Evolutionary conservation across 2,113 vertebrate genomes (phyloP), one percentile per base, ranked within the genome.

Genomic region (Anser cygnoides): DNA sequence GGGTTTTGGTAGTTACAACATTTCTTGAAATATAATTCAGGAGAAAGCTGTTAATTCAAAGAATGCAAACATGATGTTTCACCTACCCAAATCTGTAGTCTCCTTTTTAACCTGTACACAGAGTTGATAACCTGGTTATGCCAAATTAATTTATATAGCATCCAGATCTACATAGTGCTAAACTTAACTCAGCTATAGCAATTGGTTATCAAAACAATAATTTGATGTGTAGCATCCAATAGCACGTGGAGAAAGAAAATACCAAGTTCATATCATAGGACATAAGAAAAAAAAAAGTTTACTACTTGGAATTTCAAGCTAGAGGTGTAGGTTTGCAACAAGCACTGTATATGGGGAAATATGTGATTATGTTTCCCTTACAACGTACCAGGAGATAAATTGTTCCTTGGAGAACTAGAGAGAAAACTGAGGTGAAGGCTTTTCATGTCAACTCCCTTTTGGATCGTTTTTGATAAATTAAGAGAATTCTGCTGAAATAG

Each of bases 381-480:
- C 15, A 89, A 52, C 10, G 52, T 44, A 20, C 18, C 41, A 12
- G 57, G 52, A 62, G 59, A 82, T 73, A 50, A 82, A 96, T 70
- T 76, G 65, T 79, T 89, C 91, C 77, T 85, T 37, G 65, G 86
- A 75, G 93, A 84, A 57, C 37, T 2, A 6, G 31, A 66, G 39
- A 43, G 80, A 75, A 73, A 88, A 78, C n/a, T 44, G 77, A 63
- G 52, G 37, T 83, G 87, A 83, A 49, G 61, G 66, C 79, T 92
- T 93, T 85, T 81, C 39, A 63, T 65, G 87, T 95, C 89, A 91
- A 2, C 43, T 95, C 87, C 71, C 71, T 90, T 84, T 90, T 93
- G 63, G 44, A 71, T 90, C 10, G 43, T 49, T 91, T 86, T 66
- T 92, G 87, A 75, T 89, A 86, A 90, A 84, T 92, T 49, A 85